Base-by-base conservation (phyloP, 2,113 vertebrate genomes). In the Stigmatopora nigra region DNA sequence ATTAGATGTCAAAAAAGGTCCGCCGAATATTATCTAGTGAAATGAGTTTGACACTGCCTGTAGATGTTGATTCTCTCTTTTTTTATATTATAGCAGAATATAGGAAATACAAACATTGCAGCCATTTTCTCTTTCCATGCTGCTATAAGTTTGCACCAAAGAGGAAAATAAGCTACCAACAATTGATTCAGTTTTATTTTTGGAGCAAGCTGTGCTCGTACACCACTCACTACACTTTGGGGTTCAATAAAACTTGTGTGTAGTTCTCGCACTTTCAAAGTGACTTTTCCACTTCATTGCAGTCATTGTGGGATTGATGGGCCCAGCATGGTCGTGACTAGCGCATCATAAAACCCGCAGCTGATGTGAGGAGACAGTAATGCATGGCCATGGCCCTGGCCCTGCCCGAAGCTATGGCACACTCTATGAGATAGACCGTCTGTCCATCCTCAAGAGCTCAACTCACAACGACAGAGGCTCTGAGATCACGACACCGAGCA, bases 271-370 rank as follows among this genome's bases (percentile, higher is more conserved):
- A 52, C 57, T 76, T 75, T 82, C 62, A 77, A 82, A 80, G 76
- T 71, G 71, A 79, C 77, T 76, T 81, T 78, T 76, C 73, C 78
- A 64, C 74, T 83, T 75, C 69, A 80, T 63, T 71, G 7, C 31
- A 4, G 70, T 69, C 13, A 48, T 51, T 68, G 63, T 5, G 46
- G 70, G 73, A 78, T 78, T 80, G 77, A 86, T 75, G 74, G 71
- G 47, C 45, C 58, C 67, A 25, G 65, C 11, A 22, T 36, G 48
- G 60, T 77, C 61, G 52, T 77, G 76, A 80, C 70, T 55, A 63
- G n/a, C 25, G 0, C 65, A 60, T 76, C 77, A 71, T 83, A 86
- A 83, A 83, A 79, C 61, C 52, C 67, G 67, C 14, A 9, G 64
- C 68, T 62, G 68, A 78, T 70, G 70, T 36, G 64, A 76, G 65